Percentiles rank a stretch among this genome's conserved stretches.
These are phyloP conservation scores for Liodrosophila aerea DNA, from an alignment of 2,888 invertebrate species.

Conservation along the genomic window DNA sequence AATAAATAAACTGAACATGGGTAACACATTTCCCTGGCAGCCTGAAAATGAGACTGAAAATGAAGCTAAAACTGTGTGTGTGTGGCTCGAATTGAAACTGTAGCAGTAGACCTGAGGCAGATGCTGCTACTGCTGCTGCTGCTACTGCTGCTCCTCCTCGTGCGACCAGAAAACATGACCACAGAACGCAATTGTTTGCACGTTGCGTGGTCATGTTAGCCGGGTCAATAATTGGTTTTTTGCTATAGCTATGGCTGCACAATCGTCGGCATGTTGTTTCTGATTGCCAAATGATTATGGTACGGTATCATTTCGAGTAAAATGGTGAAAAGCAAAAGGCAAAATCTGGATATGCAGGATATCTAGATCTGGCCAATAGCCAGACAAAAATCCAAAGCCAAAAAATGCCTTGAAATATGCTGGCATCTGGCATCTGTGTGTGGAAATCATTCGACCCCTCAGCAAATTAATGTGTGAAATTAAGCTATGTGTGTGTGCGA, in stretches of 20 bases:
- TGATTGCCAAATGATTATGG: slow-evolving; percentile 73
- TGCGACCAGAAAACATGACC: slow-evolving; percentile 44
- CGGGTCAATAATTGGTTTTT: slow-evolving; percentile 73
- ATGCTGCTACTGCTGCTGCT: slow-evolving; percentile 5
- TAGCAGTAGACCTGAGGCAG: not conserved
- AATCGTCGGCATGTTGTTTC: slow-evolving; percentile 59
- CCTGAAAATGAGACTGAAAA: not conserved
- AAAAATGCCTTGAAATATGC: slow-evolving; percentile 2
- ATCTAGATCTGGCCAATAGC: slow-evolving; percentile 22
- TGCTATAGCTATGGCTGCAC: slow-evolving; percentile 18
- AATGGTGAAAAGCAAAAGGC: slow-evolving; percentile 18
- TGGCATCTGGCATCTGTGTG: too few species aligned
- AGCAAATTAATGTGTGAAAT: slow-evolving; percentile 49
- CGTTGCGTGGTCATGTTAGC: slow-evolving; percentile 72
- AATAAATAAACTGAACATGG: slow-evolving; percentile 67
- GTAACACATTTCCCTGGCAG: slow-evolving; percentile 59
- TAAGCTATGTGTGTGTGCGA: slow-evolving; percentile 22
- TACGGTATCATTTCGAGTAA: slow-evolving; percentile 44
- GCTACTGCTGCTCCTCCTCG: slow-evolving; percentile 1
- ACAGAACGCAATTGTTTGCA: slow-evolving; percentile 70
- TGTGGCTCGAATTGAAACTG: not conserved
- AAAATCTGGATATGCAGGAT: slow-evolving; percentile 31
- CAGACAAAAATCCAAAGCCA: slow-evolving; percentile 28
- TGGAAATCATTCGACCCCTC: slow-evolving; percentile 8
- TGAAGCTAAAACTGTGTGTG: not conserved